Evolutionary conservation across 2,113 vertebrate species (phyloP).

Genomic region (Brachypodius melanocephalos): DNA sequence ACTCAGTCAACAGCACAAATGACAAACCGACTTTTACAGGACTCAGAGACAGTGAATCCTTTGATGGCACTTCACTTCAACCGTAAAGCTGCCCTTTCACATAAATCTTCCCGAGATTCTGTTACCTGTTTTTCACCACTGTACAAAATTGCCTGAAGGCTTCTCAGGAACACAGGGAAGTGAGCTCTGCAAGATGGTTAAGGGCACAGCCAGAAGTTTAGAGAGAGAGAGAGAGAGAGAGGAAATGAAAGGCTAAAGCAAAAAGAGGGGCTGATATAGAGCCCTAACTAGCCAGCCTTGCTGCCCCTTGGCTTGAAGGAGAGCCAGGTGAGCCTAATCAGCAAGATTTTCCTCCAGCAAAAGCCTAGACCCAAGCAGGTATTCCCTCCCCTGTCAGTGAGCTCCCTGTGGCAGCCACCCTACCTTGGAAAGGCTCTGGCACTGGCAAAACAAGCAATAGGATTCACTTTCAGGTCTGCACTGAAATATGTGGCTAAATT

Average conservation of each 20-base stretch:
- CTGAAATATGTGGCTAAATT: not conserved
- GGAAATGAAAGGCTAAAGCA: not conserved
- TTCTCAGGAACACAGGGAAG: not conserved
- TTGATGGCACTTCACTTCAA: not conserved
- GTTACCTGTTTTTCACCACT: not conserved
- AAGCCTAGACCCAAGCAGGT: not conserved
- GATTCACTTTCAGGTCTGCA: not conserved
- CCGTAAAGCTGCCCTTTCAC: not conserved
- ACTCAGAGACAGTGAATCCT: not conserved
- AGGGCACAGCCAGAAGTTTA: fast-evolving
- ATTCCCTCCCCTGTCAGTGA: not conserved
- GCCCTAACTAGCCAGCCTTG: not conserved
- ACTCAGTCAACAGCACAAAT: not conserved
- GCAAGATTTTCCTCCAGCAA: not conserved
- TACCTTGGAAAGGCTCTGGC: not conserved
- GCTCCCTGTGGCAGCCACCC: no score
- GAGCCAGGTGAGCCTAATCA: not conserved
- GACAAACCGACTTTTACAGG: not conserved
- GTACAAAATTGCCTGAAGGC: not conserved
- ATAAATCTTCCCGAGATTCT: not conserved
- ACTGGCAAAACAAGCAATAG: not conserved
- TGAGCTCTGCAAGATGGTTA: not conserved
- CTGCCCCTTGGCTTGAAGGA: not conserved
- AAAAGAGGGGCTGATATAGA: not conserved
- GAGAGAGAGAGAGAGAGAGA: no score